These are phyloP conservation scores for Reticulitermes speratus DNA, from an alignment of 1,140 invertebrate species.

Conservation along the genomic window DNA sequence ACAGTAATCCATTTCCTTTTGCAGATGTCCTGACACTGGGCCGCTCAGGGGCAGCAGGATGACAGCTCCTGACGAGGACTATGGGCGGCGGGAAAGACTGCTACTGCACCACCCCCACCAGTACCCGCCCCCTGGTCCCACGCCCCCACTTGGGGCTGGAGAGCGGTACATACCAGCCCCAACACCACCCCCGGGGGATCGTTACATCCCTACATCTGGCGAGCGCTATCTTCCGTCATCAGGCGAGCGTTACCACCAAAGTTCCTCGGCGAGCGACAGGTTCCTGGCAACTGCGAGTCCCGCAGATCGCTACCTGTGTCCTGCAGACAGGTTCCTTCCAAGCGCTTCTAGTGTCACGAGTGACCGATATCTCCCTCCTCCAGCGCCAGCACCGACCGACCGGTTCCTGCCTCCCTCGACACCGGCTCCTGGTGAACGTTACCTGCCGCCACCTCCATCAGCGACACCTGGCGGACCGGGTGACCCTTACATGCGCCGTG, in stretches of 20 bases:
- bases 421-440: conserved; percentile 13
- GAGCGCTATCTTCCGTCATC: not conserved
- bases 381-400: conserved; percentile 10
- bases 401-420: not conserved
- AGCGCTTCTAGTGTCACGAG: not conserved
- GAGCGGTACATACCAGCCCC: conserved; percentile 22
- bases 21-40: conserved; percentile 36
- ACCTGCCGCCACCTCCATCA: conserved; percentile 26
- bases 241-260: not conserved
- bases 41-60: conserved; percentile 32
- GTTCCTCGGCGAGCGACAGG: not conserved
- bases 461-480: conserved; percentile 45
- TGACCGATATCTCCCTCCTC: not conserved
- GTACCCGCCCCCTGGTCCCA: conserved; percentile 25
- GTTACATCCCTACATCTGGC: not conserved
- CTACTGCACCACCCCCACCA: conserved; percentile 33
- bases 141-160: not conserved
- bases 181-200: not conserved
- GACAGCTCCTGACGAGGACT: conserved; percentile 36
- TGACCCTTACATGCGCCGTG: conserved; percentile 60
- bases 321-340: conserved; percentile 21
- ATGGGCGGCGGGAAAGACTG: conserved; percentile 33
- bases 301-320: not conserved
- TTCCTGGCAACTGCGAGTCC: not conserved
- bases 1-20: not conserved